Percentiles rank a stretch among this genome's conserved stretches.
phyloP scores from a whole-genome alignment of 2,888 invertebrate species.

The Tenthredo livida region DNA sequence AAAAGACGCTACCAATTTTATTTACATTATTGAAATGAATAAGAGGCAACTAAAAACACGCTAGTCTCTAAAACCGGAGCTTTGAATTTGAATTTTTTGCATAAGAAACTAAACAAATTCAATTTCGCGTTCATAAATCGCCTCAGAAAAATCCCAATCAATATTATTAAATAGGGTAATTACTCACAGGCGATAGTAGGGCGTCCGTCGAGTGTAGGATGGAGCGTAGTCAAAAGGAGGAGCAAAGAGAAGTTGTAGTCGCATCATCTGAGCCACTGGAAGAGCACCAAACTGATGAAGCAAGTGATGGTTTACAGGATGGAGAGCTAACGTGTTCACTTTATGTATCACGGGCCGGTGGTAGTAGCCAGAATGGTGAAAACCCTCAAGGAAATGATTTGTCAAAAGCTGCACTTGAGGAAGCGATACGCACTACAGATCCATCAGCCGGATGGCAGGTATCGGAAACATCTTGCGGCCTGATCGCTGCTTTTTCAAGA shows the following conservation, averaged over 20 bases:
- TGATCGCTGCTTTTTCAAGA: slow-evolving; percentile 76
- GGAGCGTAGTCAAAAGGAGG: slow-evolving; percentile 61
- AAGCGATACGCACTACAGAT: slow-evolving; percentile 68
- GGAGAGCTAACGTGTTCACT: slow-evolving; percentile 69
- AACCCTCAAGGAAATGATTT: slow-evolving; percentile 56
- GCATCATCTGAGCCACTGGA: slow-evolving; percentile 32
- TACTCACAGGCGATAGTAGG: slow-evolving; percentile 44
- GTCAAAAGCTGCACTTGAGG: slow-evolving; percentile 67
- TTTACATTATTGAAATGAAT: neutral
- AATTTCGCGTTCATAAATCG: neutral
- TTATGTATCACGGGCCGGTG: slow-evolving; percentile 70
- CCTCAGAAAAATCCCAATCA: neutral
- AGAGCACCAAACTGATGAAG: slow-evolving; percentile 1
- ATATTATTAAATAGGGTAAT: neutral
- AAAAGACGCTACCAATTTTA: neutral
- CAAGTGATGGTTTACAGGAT: slow-evolving; percentile 25
- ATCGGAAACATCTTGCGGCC: slow-evolving; percentile 75
- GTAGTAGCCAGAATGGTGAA: slow-evolving; percentile 62
- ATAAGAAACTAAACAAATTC: neutral
- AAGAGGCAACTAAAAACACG: neutral
- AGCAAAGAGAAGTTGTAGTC: slow-evolving; percentile 28
- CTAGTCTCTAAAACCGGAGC: neutral
- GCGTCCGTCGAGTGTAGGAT: slow-evolving; percentile 60
- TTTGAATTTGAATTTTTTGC: neutral
- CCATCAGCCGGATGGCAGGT: slow-evolving; percentile 71